Percentiles rank a stretch among this genome's conserved stretches.
These are phyloP conservation scores for Hippocampus zosterae DNA, from an alignment of 2,113 vertebrate species.

Conservation along the genomic window DNA sequence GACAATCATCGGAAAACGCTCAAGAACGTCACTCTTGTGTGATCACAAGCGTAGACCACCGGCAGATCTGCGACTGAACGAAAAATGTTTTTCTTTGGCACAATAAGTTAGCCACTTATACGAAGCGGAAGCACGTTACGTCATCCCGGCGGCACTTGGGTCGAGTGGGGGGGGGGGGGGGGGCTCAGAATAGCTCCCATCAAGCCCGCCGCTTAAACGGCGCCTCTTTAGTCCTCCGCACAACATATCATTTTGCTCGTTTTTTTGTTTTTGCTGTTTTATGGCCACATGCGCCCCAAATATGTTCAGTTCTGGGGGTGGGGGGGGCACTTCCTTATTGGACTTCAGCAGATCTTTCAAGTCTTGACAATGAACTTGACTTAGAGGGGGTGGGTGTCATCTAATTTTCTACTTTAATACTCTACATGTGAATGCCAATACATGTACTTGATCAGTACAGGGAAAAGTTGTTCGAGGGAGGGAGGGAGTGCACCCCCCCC, in stretches of 20 bases:
- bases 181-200: not conserved
- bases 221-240: not conserved
- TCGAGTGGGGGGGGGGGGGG: not conserved
- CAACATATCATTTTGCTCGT: not conserved
- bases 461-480: too few relatives aligned
- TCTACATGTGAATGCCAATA: too few relatives aligned
- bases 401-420: too few relatives aligned
- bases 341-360: too few relatives aligned
- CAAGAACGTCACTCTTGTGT: not conserved
- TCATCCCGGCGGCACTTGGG: not conserved
- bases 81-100: too few relatives aligned
- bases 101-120: not conserved
- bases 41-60: not conserved
- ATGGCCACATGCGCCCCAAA: not conserved
- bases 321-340: not conserved
- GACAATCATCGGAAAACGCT: not conserved
- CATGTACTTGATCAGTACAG: too few relatives aligned
- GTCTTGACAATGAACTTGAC: too few relatives aligned
- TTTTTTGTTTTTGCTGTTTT: conserved; percentile 1
- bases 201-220: not conserved
- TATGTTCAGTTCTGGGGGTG: not conserved
- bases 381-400: too few relatives aligned
- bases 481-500: too few relatives aligned
- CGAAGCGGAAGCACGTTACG: not conserved
- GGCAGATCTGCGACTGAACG: too few relatives aligned